Percentiles rank a stretch among this genome's conserved stretches.
These are phyloP conservation scores for Halocynthia aurantium DNA, from an alignment of 23 tunicate species.

Conservation along the genomic window DNA sequence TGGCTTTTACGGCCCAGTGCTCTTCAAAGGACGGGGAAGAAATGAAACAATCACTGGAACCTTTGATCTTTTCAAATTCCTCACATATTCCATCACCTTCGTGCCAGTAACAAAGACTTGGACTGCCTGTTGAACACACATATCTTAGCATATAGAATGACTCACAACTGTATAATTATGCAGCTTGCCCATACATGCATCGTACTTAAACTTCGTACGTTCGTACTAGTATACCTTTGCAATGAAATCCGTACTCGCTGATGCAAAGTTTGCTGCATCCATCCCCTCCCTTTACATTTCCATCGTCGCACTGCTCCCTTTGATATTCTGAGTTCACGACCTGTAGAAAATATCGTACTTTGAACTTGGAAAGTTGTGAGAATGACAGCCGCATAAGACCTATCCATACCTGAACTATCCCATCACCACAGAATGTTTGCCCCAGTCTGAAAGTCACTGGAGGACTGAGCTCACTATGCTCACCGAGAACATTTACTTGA, in stretches of 20 bases:
- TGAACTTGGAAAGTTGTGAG: no score
- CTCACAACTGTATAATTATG: neutral
- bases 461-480: slow-evolving; percentile 10
- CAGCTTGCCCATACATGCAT: neutral
- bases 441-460: slow-evolving; percentile 24
- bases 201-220: neutral
- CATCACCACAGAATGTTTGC: slow-evolving; percentile 27
- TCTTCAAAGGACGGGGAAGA: neutral
- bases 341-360: neutral
- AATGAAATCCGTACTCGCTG: slow-evolving; percentile 21
- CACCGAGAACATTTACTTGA: neutral
- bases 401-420: slow-evolving; percentile 15
- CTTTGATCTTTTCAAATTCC: neutral
- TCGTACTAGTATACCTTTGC: slow-evolving; percentile 1
- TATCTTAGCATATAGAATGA: neutral
- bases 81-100: slow-evolving; percentile 11
- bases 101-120: neutral
- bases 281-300: slow-evolving; percentile 12
- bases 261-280: slow-evolving; percentile 18
- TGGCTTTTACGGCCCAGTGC: slow-evolving; percentile 9
- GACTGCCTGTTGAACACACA: neutral
- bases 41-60: neutral
- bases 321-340: neutral
- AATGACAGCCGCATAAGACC: neutral
- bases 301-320: slow-evolving; percentile 28